These are phyloP conservation scores for Xylota sylvarum DNA, from an alignment of 2,888 invertebrate species.

Conservation along the genomic window DNA sequence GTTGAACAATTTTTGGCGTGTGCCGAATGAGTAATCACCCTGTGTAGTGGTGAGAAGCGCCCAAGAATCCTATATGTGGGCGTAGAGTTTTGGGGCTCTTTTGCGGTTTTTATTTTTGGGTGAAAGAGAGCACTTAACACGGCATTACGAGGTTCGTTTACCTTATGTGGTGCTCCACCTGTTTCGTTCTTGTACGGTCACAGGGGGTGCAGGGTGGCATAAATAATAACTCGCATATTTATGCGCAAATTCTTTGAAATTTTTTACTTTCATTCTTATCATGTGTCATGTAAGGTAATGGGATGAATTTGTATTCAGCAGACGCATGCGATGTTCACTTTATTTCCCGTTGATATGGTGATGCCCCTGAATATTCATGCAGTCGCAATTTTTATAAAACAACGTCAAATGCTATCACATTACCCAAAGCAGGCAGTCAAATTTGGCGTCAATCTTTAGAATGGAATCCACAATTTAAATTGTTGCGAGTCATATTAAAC, in stretches of 20 bases:
- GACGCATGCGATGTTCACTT: constrained; percentile 29
- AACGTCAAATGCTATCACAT: constrained; percentile 41
- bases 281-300: constrained; percentile 49
- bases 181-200: constrained; percentile 78
- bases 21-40: constrained; percentile 72
- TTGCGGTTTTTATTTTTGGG: constrained; percentile 31
- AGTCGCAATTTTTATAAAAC: constrained; percentile 41
- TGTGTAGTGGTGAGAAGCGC: background rate
- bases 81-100: constrained; percentile 14
- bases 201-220: constrained; percentile 8
- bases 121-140: constrained; percentile 39
- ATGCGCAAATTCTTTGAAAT: constrained; percentile 59
- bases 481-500: background rate
- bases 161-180: constrained; percentile 49
- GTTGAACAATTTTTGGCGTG: constrained; percentile 61
- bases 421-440: background rate
- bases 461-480: background rate
- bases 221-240: constrained; percentile 49
- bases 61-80: constrained; percentile 23
- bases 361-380: constrained; percentile 61
- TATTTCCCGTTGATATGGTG: constrained; percentile 64
- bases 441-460: constrained; percentile 26
- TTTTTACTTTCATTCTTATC: constrained; percentile 74
- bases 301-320: constrained; percentile 61
- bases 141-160: constrained; percentile 56